Percentiles rank a stretch among this genome's conserved stretches.
phyloP scores from a whole-genome alignment of 2,888 invertebrate species.

The Ferrisia virgata region DNA sequence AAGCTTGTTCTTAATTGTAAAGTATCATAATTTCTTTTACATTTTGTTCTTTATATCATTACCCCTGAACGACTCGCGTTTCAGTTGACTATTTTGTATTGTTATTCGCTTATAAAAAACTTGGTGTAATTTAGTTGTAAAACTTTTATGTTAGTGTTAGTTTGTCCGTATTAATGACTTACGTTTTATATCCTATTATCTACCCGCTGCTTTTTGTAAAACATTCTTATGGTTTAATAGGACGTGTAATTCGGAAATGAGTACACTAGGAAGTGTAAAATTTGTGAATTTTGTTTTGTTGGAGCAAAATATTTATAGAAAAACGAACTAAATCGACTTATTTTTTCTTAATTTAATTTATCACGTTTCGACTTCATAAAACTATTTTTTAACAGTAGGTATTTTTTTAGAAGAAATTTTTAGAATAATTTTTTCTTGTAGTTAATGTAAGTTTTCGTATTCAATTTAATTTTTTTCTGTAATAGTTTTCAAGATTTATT shows the following conservation, averaged over 20 bases:
- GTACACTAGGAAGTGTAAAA: constrained; percentile 34
- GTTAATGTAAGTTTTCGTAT: not conserved
- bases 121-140: not conserved
- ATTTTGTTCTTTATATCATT: not conserved
- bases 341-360: not conserved
- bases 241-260: not conserved
- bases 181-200: not conserved
- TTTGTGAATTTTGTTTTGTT: constrained; percentile 32
- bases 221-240: not conserved
- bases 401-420: not conserved
- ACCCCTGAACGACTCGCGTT: not conserved
- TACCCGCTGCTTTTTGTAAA: not conserved
- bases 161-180: not conserved
- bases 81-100: constrained; percentile 14
- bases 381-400: not conserved
- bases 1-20: constrained; percentile 37
- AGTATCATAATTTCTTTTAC: not conserved
- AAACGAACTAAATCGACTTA: not conserved
- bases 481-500: not conserved
- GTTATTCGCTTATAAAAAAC: not conserved
- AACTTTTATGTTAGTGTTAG: not conserved
- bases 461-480: not conserved
- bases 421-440: not conserved
- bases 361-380: not conserved
- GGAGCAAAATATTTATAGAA: not conserved